Percentiles rank a stretch among this genome's conserved stretches.
Conservation (phyloP, 37 sponge, comb jelly and placozoan genomes). For the Crambe crambe region DNA sequence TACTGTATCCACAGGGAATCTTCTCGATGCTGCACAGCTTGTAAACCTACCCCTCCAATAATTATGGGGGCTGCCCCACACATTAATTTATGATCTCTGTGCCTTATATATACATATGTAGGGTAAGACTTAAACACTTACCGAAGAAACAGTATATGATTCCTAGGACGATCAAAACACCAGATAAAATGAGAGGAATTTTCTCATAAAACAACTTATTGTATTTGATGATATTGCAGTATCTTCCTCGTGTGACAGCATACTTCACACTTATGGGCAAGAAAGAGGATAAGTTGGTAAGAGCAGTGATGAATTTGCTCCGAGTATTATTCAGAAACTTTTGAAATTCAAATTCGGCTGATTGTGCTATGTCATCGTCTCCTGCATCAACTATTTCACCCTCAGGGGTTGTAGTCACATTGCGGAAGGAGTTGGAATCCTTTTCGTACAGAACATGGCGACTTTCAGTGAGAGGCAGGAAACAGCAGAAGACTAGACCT, state of each 20-base stretch:
- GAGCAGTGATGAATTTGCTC: slow-evolving; percentile 3
- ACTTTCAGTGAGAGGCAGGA: background rate
- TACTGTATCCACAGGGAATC: background rate
- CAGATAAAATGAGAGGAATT: slow-evolving; percentile 33
- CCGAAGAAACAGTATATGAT: slow-evolving; percentile 49
- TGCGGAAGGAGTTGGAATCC: background rate
- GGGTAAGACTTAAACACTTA: slow-evolving; percentile 33
- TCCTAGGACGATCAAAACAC: slow-evolving; percentile 18
- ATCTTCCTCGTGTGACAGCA: background rate
- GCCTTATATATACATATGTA: too few species aligned
- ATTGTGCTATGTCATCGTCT: background rate
- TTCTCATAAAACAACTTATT: slow-evolving; percentile 32
- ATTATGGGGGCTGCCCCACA: too few species aligned
- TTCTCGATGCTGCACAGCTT: background rate
- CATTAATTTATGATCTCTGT: too few species aligned
- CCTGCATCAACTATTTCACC: background rate
- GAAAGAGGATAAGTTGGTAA: slow-evolving; percentile 29
- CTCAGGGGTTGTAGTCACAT: background rate
- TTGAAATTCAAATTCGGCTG: background rate
- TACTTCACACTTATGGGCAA: slow-evolving; percentile 40
- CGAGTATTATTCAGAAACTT: slow-evolving; percentile 7
- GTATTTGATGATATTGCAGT: slow-evolving; percentile 43
- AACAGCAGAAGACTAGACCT: background rate
- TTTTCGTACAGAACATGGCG: background rate
- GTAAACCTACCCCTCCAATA: background rate